Evolutionary conservation across 2,797 vertebrate genomes (phyloP).

Genomic region (Apodemus agrarius): DNA sequence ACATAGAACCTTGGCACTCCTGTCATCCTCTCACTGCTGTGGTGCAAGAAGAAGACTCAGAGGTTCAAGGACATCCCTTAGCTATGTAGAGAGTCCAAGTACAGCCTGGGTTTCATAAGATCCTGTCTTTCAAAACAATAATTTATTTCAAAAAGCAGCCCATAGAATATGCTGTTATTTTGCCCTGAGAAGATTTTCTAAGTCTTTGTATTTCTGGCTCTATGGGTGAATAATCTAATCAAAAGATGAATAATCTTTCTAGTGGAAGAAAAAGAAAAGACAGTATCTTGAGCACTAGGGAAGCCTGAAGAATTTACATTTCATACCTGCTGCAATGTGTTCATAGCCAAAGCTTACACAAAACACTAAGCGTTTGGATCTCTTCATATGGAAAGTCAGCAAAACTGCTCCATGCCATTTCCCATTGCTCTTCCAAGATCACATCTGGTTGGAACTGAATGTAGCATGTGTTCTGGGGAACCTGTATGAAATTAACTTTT

Average conservation of each 20-base stretch:
- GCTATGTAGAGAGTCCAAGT: not conserved
- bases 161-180: slow-evolving; percentile 11
- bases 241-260: slow-evolving; percentile 49
- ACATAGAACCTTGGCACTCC: not conserved
- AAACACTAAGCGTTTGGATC: slow-evolving; percentile 55
- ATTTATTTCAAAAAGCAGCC: not conserved
- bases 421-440: slow-evolving; percentile 71
- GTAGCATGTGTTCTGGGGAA: slow-evolving; percentile 79
- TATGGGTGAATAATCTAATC: not conserved
- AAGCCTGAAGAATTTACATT: slow-evolving; percentile 67
- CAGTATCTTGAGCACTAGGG: slow-evolving; percentile 16
- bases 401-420: slow-evolving; percentile 71
- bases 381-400: slow-evolving; percentile 70
- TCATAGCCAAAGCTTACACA: slow-evolving; percentile 69
- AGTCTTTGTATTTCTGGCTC: slow-evolving; percentile 25
- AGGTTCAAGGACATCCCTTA: not conserved
- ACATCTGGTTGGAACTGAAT: slow-evolving; percentile 84
- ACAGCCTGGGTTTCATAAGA: not conserved
- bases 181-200: slow-evolving; percentile 54
- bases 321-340: slow-evolving; percentile 68
- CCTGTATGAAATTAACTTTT: slow-evolving; percentile 85
- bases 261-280: slow-evolving; percentile 45
- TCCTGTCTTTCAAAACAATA: not conserved
- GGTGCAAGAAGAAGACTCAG: not conserved
- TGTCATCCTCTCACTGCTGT: not conserved